Percentiles rank a stretch among this genome's conserved stretches.
phyloP scores from a whole-genome alignment of 2,113 vertebrate species.

The Capreolus pygargus region DNA sequence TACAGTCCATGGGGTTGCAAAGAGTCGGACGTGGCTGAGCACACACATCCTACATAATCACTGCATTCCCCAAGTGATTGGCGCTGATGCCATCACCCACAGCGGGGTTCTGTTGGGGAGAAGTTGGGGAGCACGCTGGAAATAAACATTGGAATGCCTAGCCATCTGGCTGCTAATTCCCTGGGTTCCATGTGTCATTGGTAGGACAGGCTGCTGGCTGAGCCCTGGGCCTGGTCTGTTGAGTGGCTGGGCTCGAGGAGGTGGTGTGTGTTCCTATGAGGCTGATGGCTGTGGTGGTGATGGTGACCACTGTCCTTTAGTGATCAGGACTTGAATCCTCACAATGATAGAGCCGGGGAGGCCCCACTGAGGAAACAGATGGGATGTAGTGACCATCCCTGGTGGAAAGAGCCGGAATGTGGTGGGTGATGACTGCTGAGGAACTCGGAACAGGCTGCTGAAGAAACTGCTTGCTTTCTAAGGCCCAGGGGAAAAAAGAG shows the following conservation, averaged over 20 bases:
- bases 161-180: neutral
- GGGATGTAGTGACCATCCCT: neutral
- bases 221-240: neutral
- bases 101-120: neutral
- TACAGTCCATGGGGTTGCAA: neutral
- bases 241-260: neutral
- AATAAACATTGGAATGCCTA: neutral
- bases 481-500: neutral
- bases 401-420: neutral
- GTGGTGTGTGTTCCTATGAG: neutral
- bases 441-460: neutral
- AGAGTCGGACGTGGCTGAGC: neutral
- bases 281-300: neutral
- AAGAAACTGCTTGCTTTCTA: neutral
- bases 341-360: no score
- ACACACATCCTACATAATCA: neutral
- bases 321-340: neutral
- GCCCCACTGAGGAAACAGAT: fast-evolving
- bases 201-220: neutral
- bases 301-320: neutral
- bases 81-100: neutral
- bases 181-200: neutral
- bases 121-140: neutral
- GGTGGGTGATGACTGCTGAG: neutral
- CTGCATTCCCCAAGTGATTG: neutral